These are phyloP conservation scores for Abscondita cerata DNA, from an alignment of 2,888 invertebrate species.

Conservation along the genomic window DNA sequence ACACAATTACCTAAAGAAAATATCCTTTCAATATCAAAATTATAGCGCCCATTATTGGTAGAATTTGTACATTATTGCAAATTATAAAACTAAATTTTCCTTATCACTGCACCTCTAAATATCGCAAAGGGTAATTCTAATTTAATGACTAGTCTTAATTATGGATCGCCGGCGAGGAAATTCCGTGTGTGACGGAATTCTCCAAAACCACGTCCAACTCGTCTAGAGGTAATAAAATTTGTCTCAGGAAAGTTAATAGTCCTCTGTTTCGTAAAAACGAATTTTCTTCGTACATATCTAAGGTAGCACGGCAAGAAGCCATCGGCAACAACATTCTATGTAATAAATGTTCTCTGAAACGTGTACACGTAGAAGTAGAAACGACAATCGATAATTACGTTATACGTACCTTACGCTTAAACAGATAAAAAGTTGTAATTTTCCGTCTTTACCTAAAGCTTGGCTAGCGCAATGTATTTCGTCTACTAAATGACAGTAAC, in stretches of 20 bases:
- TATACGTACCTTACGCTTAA: constrained; percentile 81
- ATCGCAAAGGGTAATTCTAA: constrained; percentile 28
- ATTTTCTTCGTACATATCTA: constrained; percentile 95
- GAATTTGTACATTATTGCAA: constrained; percentile 30
- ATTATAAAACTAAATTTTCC: constrained; percentile 24
- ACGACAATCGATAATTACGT: too few relatives aligned
- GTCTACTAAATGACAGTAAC: constrained; percentile 88
- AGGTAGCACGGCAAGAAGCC: constrained; percentile 86
- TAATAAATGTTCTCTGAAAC: constrained; percentile 80
- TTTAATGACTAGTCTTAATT: constrained; percentile 23
- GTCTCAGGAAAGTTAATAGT: constrained; percentile 85
- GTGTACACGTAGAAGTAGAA: too few relatives aligned
- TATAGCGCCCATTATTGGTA: constrained; percentile 6
- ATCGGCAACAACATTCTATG: constrained; percentile 92
- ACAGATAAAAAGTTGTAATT: constrained; percentile 96
- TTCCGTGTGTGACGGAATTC: constrained; percentile 80
- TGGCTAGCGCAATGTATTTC: constrained; percentile 86
- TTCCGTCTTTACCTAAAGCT: constrained; percentile 95
- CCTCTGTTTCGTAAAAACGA: constrained; percentile 91
- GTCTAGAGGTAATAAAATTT: constrained; percentile 89
- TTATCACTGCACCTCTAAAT: constrained; percentile 30
- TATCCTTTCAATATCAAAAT: constrained; percentile 23
- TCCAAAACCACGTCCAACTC: constrained; percentile 88
- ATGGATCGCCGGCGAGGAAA: constrained; percentile 55
- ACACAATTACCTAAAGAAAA: constrained; percentile 20